These are phyloP conservation scores for Dasyprocta punctata DNA, from an alignment of 2,113 vertebrate species.

Conservation along the genomic window DNA sequence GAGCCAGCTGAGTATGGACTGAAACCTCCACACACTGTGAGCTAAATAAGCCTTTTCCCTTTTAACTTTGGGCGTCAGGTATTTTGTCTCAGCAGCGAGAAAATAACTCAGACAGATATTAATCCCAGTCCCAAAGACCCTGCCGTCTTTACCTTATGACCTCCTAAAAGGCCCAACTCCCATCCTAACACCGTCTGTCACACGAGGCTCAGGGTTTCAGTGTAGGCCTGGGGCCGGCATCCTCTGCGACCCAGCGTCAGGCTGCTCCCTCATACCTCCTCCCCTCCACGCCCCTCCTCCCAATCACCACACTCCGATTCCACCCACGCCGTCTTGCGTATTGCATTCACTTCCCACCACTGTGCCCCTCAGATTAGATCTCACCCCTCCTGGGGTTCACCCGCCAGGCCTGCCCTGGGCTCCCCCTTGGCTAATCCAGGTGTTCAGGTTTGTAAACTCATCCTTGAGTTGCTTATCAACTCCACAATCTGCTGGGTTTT, in stretches of 20 bases:
- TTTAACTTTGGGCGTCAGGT: not conserved
- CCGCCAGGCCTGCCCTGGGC: not conserved
- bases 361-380: not conserved
- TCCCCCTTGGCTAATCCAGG: not conserved
- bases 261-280: rapidly evolving
- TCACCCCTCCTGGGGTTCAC: not conserved
- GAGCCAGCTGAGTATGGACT: too few species aligned
- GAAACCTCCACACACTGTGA: too few species aligned
- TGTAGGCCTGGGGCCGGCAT: not conserved
- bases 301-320: not conserved
- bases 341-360: not conserved
- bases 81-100: not conserved
- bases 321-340: rapidly evolving
- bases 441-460: not conserved
- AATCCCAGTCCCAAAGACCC: not conserved
- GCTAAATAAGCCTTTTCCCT: not conserved
- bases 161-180: not conserved
- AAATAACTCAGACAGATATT: not conserved
- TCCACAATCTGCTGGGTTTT: not conserved
- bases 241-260: not conserved
- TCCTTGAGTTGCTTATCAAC: not conserved
- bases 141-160: not conserved
- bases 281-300: not conserved
- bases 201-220: not conserved
- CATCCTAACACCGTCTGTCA: not conserved